These are phyloP conservation scores for Aurelia sp. DNA, from an alignment of 30 jellyfish, hydroid and myxozoan genomes.

Conservation along the genomic window DNA sequence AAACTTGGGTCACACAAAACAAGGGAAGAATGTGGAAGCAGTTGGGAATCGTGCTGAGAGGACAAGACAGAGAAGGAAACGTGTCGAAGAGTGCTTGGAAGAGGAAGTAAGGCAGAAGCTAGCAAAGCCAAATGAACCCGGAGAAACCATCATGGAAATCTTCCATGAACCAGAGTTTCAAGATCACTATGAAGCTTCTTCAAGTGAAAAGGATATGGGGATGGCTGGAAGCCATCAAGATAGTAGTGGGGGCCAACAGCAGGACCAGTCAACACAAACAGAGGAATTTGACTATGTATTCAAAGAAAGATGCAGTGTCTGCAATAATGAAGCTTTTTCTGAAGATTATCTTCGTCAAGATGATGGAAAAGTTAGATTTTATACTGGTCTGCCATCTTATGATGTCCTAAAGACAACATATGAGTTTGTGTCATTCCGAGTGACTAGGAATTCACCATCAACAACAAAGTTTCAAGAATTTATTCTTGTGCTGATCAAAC, in stretches of 20 bases:
- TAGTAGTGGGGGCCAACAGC: background rate
- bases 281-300: conserved; percentile 5
- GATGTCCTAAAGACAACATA: conserved; percentile 46
- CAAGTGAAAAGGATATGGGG: background rate
- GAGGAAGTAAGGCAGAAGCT: too few species aligned
- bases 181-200: too few species aligned
- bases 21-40: too few species aligned
- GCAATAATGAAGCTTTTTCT: background rate
- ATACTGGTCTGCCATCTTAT: conserved; percentile 48
- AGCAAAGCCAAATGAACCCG: too few species aligned
- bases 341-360: conserved; percentile 12
- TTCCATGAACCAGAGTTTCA: too few species aligned
- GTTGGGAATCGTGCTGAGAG: too few species aligned
- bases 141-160: too few species aligned
- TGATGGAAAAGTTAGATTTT: conserved; percentile 40
- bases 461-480: conserved; percentile 49
- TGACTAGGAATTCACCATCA: conserved; percentile 28
- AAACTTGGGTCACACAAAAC: too few species aligned
- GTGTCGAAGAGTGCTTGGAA: too few species aligned
- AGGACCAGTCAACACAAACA: conserved; percentile 14
- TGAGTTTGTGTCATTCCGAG: conserved; percentile 33
- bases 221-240: background rate
- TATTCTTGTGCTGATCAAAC: conserved; percentile 40
- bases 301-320: background rate
- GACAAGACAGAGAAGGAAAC: too few species aligned